phyloP scores from a whole-genome alignment of 2,888 invertebrate species.

The Amphipoea oculea region DNA sequence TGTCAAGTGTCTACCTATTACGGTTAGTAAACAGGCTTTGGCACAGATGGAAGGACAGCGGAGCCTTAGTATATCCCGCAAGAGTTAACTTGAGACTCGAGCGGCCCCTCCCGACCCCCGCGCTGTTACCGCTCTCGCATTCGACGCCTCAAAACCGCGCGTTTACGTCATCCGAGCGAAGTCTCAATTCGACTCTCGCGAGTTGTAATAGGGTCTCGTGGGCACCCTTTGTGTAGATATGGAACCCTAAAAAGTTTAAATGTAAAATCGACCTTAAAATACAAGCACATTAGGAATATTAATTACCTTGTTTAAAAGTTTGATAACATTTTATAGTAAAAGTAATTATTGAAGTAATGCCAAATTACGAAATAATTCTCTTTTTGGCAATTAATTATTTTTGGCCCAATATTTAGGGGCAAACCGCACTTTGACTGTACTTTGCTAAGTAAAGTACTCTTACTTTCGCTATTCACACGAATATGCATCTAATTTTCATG shows the following conservation, averaged over 20 bases:
- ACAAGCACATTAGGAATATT: slow-evolving; percentile 22
- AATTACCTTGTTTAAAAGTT: slow-evolving; percentile 24
- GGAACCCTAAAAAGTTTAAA: slow-evolving; percentile 14
- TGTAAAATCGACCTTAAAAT: slow-evolving; percentile 11
- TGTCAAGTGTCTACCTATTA: not conserved
- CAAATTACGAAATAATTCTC: slow-evolving; percentile 1
- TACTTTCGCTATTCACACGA: not conserved
- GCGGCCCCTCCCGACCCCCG: too few species aligned
- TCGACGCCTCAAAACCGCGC: too few species aligned
- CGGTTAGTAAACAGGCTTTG: not conserved
- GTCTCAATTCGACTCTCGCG: too few species aligned
- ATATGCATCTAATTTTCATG: not conserved
- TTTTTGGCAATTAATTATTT: not conserved
- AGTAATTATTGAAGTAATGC: slow-evolving; percentile 7
- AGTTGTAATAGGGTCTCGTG: not conserved
- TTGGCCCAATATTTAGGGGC: not conserved
- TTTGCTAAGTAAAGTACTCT: not conserved
- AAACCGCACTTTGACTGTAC: not conserved
- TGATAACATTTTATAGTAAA: not conserved
- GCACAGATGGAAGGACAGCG: too few species aligned
- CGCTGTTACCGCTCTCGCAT: too few species aligned
- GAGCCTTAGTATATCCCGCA: not conserved
- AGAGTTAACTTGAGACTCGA: too few species aligned
- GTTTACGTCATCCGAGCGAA: too few species aligned
- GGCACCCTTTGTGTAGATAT: too few species aligned